A percentile compares a stretch with the other conserved stretches of the same genome.
Conservation (phyloP, 1,140 invertebrate genomes). For the Drosophila rhopaloa region DNA sequence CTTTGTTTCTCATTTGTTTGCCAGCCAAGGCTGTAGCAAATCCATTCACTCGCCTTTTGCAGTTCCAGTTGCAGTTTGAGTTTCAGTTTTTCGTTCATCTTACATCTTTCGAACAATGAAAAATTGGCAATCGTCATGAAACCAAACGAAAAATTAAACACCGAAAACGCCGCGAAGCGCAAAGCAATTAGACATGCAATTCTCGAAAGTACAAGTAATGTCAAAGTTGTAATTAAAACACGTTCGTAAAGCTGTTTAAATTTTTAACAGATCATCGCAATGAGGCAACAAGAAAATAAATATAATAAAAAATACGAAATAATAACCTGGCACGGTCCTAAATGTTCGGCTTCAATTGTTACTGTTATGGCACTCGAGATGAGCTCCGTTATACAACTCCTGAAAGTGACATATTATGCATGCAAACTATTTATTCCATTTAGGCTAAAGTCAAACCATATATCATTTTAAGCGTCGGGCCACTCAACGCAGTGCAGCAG, state of each 20-base stretch:
- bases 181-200: conserved; percentile 79
- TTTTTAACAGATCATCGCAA: conserved; percentile 5
- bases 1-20: conserved; percentile 31
- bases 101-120: conserved; percentile 42
- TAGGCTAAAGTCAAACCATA: conserved; percentile 31
- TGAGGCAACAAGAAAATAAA: conserved; percentile 10
- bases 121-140: conserved; percentile 64
- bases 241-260: conserved; percentile 36
- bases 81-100: conserved; percentile 40
- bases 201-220: conserved; percentile 73
- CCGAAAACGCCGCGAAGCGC: conserved; percentile 52
- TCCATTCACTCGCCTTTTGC: conserved; percentile 64
- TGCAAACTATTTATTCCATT: conserved; percentile 39
- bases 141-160: conserved; percentile 23
- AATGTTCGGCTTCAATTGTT: conserved; percentile 5
- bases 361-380: background rate
- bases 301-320: background rate
- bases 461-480: conserved; percentile 44
- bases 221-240: conserved; percentile 76
- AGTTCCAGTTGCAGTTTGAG: conserved; percentile 44
- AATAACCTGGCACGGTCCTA: background rate
- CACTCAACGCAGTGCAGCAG: conserved; percentile 40
- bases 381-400: conserved; percentile 26
- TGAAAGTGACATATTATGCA: conserved; percentile 43
- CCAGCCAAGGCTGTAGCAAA: conserved; percentile 69